Evolutionary conservation across 2,888 invertebrate species (phyloP).

Genomic region (Podabrus alpinus): DNA sequence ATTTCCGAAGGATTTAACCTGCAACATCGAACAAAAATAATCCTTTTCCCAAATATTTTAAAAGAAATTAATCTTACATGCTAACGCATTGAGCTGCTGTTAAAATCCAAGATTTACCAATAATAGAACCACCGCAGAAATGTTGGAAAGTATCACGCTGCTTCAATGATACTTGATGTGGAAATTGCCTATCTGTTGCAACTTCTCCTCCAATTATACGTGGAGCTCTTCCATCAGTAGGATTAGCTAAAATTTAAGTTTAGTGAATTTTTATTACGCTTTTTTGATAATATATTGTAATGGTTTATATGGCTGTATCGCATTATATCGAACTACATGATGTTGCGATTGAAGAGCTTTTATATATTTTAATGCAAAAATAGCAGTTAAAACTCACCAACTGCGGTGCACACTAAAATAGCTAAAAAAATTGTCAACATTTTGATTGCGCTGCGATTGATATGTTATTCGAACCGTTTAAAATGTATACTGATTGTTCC

Average conservation of each 20-base stretch:
- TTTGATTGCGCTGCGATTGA: not conserved
- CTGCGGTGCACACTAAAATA: not conserved
- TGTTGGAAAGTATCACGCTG: not conserved
- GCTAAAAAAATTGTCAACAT: not conserved
- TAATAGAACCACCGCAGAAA: slow-evolving; percentile 8
- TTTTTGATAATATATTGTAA: too few relatives aligned
- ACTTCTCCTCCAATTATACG: not conserved
- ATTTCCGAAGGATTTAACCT: not conserved
- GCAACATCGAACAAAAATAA: not conserved
- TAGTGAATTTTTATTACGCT: not conserved
- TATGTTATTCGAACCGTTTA: not conserved
- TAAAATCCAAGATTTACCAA: slow-evolving; percentile 4
- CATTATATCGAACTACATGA: too few relatives aligned
- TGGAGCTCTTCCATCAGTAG: not conserved
- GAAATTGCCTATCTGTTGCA: not conserved
- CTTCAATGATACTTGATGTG: slow-evolving; percentile 6
- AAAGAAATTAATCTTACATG: not conserved
- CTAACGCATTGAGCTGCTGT: slow-evolving; percentile 1
- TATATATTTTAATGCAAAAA: too few relatives aligned
- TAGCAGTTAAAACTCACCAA: not conserved
- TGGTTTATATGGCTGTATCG: too few relatives aligned
- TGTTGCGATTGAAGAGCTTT: too few relatives aligned
- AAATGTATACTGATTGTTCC: not conserved
- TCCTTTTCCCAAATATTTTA: too few relatives aligned
- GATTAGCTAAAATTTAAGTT: not conserved